Base-by-base conservation (phyloP, 2,888 invertebrate species). In the Baronia brevicornis region DNA sequence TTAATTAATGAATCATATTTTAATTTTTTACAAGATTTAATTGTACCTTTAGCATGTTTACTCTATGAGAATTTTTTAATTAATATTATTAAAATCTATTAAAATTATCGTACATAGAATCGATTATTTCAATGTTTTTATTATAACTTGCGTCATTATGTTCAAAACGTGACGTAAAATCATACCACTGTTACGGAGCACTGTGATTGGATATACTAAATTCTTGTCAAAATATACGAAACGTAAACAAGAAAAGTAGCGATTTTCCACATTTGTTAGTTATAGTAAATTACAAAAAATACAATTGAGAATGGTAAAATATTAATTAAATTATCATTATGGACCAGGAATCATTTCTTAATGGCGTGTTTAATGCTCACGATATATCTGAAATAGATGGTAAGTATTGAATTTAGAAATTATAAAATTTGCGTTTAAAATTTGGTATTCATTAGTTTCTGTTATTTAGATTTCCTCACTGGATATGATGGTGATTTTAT, bases 361-460 rank as follows among this genome's bases (percentile, higher is more conserved):
- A 66, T 49, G 88, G 89, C 51, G 87, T 86, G 30, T 90, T 90
- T 59, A 89, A 89, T 66, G 78, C 90, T 15, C 87, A 87, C 42
- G 91, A 91, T 56, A 84, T 91, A 24, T 84, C 87, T 48, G 90
- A 89, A 60, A 86, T 91, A 46, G 90, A 91, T 72, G 91, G 91
- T 90, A 28, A 28, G 23, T 12, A n/a, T n/a, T n/a, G n/a, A n/a
- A n/a, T n/a, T n/a, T n/a, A n/a, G n/a, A n/a, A n/a, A n/a, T n/a
- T n/a, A n/a, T n/a, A n/a, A n/a, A n/a, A n/a, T n/a, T n/a, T n/a
- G n/a, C n/a, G n/a, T n/a, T n/a, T n/a, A n/a, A n/a, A n/a, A n/a
- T n/a, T n/a, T n/a, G n/a, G 37, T 38, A 41, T 32, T 32, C 17
- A 33, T 39, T 40, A 15, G 33, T 38, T 35, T 30, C 41, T 85